Evolutionary conservation across 2,797 vertebrate genomes (phyloP), one percentile per base, ranked within the genome.

Genomic region (Clarias pachynema): DNA sequence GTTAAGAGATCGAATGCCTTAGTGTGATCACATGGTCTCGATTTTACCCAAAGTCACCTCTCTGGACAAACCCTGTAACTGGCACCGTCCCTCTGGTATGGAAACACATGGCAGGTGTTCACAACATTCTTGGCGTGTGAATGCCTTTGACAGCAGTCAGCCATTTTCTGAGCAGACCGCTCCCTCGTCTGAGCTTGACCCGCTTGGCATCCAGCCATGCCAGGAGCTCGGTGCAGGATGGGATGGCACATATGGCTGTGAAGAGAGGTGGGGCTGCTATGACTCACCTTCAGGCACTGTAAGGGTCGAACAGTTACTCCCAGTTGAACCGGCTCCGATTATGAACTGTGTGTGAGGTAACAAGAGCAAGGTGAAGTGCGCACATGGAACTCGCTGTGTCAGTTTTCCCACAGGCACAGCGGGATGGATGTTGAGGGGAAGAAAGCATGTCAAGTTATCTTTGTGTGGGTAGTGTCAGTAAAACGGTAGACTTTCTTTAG

Each of bases 31-130:
- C 24, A 74, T 56, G 15, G 14, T 37, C 24, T 56, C 56, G 40
- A 63, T 20, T 86, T 87, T 34, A 86, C 81, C 78, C 69, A 66
- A 74, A 84, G 87, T 86, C 65, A 29, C 80, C 65, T 78, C 70
- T 81, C 26, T 74, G 86, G 77, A 24, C 49, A 34, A 57, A 60
- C 81, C 70, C 68, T 56, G 65, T 65, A 44, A 60, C 62, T 84
- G 85, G 79, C 84, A 78, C 66, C 80, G 63, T 81, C 59, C 72
- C 53, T 79, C 86, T 85, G 77, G 84, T 87, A 62, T 85, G 79
- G 78, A 81, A 88, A 88, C 80, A 86, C 74, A 73, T 83, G 87
- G 90, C 82, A 79, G 70, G 83, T 84, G 68, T 83, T 85, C 89
- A 85, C 79, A 83, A 85, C 82, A 81, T 81, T 87, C 82, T 63